These are phyloP conservation scores for Exephanes ischioxanthus DNA, from an alignment of 2,888 invertebrate genomes.

Conservation along the genomic window DNA sequence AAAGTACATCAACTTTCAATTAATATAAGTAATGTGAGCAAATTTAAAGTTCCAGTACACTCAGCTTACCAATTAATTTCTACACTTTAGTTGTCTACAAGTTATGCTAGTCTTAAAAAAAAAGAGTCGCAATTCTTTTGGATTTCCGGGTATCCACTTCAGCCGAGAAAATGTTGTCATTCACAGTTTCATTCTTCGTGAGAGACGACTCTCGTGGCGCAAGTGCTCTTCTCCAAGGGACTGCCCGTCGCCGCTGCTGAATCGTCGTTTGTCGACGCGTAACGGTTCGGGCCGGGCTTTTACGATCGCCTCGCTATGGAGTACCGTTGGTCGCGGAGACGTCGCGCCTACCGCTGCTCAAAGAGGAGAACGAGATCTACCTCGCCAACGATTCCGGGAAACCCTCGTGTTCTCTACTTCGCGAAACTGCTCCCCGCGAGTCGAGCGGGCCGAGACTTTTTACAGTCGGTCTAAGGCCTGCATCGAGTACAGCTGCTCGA, in stretches of 20 bases:
- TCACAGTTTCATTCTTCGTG: background rate
- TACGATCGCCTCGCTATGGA: conserved; percentile 58
- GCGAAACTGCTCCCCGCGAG: background rate
- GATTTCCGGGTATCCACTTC: background rate
- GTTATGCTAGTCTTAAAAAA: too few species aligned
- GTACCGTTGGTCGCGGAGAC: conserved; percentile 63
- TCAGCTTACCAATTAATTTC: too few species aligned
- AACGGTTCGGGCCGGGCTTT: conserved; percentile 60
- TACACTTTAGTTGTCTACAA: too few species aligned
- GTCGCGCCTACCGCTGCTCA: conserved; percentile 41
- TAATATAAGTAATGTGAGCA: too few species aligned
- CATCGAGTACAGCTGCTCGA: too few species aligned
- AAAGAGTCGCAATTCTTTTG: too few species aligned
- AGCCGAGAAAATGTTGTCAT: background rate
- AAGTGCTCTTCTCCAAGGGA: conserved; percentile 3
- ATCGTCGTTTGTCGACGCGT: conserved; percentile 62
- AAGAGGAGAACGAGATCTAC: conserved; percentile 40
- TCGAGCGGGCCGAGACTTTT: too few species aligned
- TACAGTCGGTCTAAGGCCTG: too few species aligned
- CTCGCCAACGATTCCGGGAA: conserved; percentile 46
- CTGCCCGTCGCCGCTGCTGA: conserved; percentile 18
- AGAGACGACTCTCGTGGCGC: background rate
- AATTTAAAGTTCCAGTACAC: too few species aligned
- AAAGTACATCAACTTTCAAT: too few species aligned
- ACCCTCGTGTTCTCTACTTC: conserved; percentile 4